These are phyloP conservation scores for Apoderus coryli DNA, from an alignment of 2,888 invertebrate species.

Conservation along the genomic window DNA sequence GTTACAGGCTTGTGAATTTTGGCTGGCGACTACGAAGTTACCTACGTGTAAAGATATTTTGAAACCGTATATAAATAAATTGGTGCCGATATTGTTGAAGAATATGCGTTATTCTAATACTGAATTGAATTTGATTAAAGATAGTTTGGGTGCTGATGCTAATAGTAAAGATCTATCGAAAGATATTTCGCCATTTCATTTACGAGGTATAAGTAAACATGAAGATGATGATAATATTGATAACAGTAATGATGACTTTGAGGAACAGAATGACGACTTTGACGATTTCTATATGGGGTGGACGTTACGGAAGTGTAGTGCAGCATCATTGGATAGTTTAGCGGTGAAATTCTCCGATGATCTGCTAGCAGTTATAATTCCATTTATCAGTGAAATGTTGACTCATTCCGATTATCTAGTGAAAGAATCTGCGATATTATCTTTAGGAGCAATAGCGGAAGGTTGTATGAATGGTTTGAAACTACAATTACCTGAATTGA, in stretches of 20 bases:
- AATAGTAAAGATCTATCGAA: conserved; percentile 92
- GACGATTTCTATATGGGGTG: conserved; percentile 43
- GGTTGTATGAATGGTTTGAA: conserved; percentile 52
- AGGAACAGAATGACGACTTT: conserved; percentile 22
- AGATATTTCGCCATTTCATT: conserved; percentile 96
- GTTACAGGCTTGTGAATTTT: conserved; percentile 97
- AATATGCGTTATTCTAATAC: conserved; percentile 98
- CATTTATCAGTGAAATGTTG: conserved; percentile 89
- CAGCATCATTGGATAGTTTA: conserved; percentile 91
- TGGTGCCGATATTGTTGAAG: conserved; percentile 83
- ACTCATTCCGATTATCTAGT: conserved; percentile 91
- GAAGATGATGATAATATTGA: conserved; percentile 42
- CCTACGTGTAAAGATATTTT: conserved; percentile 85
- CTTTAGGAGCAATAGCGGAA: conserved; percentile 47
- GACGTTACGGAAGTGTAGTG: conserved; percentile 97
- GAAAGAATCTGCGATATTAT: conserved; percentile 87
- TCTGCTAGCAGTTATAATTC: conserved; percentile 79
- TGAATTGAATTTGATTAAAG: conserved; percentile 84
- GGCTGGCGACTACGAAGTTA: conserved; percentile 91
- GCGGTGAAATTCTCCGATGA: conserved; percentile 94
- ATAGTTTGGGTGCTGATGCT: conserved; percentile 90
- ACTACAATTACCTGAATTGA: conserved; percentile 50
- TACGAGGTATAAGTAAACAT: conserved; percentile 41
- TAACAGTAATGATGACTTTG: conserved; percentile 39
- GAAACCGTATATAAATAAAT: conserved; percentile 63